These are phyloP conservation scores for Philopedon plagiatum DNA, from an alignment of 2,888 invertebrate genomes.

Conservation along the genomic window DNA sequence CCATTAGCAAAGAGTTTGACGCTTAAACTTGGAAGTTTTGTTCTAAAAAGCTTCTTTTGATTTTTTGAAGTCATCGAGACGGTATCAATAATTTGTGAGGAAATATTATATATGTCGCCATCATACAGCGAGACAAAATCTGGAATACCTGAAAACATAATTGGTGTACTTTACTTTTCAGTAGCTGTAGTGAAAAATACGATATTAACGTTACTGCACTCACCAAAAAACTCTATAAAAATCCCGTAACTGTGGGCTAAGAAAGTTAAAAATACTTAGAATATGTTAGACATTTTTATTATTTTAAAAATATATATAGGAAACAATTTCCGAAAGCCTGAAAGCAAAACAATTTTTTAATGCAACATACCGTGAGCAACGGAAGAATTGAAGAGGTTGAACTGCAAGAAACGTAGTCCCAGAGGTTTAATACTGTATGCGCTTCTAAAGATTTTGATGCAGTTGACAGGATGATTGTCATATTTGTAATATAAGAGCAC, in stretches of 20 bases:
- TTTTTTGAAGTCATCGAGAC: slow-evolving; percentile 80
- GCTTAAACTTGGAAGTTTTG: slow-evolving; percentile 85
- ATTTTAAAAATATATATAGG: no score
- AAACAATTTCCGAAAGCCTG: no score
- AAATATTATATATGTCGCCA: slow-evolving; percentile 92
- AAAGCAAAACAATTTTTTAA: no score
- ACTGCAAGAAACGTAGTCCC: slow-evolving; percentile 91
- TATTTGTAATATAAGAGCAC: slow-evolving; percentile 96
- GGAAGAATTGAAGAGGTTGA: slow-evolving; percentile 92
- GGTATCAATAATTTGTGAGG: slow-evolving; percentile 79
- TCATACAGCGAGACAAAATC: slow-evolving; percentile 92
- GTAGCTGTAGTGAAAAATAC: not conserved
- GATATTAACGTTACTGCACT: no score
- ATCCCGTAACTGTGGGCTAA: not conserved
- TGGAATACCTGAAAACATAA: slow-evolving; percentile 69
- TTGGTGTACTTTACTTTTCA: not conserved
- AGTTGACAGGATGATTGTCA: slow-evolving; percentile 95
- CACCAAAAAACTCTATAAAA: not conserved
- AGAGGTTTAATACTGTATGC: slow-evolving; percentile 88
- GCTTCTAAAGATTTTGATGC: slow-evolving; percentile 96
- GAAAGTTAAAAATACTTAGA: no score
- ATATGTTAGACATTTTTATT: no score
- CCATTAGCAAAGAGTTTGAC: slow-evolving; percentile 95
- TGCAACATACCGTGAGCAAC: slow-evolving; percentile 76
- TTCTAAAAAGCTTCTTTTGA: slow-evolving; percentile 83